Percentiles rank a stretch among this genome's conserved stretches.
These are phyloP conservation scores for Drosophila buzzatii DNA, from an alignment of 2,888 invertebrate genomes.

Conservation along the genomic window DNA sequence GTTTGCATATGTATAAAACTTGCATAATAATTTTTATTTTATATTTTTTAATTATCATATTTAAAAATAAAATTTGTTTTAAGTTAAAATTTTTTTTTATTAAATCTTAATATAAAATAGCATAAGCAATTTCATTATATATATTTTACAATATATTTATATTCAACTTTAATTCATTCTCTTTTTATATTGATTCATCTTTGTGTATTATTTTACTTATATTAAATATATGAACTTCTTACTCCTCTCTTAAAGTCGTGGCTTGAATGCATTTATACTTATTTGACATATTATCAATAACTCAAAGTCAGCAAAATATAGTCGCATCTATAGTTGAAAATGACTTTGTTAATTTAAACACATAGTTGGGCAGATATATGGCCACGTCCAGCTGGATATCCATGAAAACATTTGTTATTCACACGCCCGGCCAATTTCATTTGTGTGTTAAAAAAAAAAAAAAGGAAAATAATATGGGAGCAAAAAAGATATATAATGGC, in stretches of 20 bases:
- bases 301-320: neutral
- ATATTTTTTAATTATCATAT: too few relatives aligned
- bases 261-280: neutral
- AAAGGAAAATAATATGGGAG: neutral
- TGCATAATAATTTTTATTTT: too few relatives aligned
- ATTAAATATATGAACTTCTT: too few relatives aligned
- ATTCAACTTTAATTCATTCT: too few relatives aligned
- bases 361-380: slow-evolving; percentile 2
- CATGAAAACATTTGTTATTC: slow-evolving; percentile 15
- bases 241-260: neutral
- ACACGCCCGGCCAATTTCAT: slow-evolving; percentile 23
- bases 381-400: neutral
- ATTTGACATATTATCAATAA: neutral
- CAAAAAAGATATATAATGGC: slow-evolving; percentile 3
- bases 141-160: too few relatives aligned
- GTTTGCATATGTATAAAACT: too few relatives aligned
- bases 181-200: too few relatives aligned
- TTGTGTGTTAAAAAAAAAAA: slow-evolving; percentile 16
- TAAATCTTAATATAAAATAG: too few relatives aligned
- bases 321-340: neutral
- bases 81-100: too few relatives aligned
- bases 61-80: too few relatives aligned
- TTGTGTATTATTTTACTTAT: too few relatives aligned
- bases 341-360: slow-evolving; percentile 13
- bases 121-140: too few relatives aligned